A percentile compares a stretch with the other conserved stretches of the same genome.
Conservation (phyloP, 2,113 vertebrate species). For the Pangasianodon gigas region DNA sequence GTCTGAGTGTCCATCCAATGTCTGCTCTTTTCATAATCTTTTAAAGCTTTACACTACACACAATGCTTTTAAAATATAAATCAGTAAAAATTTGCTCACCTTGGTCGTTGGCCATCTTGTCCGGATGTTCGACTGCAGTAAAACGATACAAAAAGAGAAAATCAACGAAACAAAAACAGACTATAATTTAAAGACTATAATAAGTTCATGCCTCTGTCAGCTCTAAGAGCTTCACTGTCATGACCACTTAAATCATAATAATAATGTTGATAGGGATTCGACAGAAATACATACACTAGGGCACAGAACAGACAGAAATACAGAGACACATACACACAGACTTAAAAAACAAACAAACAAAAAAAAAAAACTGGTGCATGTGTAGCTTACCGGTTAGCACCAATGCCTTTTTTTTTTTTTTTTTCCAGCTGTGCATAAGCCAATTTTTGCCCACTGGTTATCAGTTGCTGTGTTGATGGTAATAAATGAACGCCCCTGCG, state of each 20-base stretch:
- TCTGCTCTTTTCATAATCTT: neutral
- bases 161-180: slow-evolving; percentile 5
- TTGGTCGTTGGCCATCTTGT: slow-evolving; percentile 98
- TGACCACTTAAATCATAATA: neutral
- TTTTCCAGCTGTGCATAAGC: too few species aligned
- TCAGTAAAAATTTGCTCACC: slow-evolving; percentile 67
- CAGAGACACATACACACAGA: neutral
- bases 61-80: neutral
- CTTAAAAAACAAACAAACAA: neutral
- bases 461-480: too few species aligned
- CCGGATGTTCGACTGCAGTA: slow-evolving; percentile 87
- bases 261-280: neutral
- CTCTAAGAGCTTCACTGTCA: neutral
- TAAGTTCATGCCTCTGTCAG: neutral
- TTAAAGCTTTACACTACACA: neutral
- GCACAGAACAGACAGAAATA: neutral
- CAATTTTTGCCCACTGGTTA: too few species aligned
- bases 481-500: too few species aligned
- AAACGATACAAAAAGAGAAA: slow-evolving; percentile 57
- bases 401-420: neutral
- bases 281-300: neutral
- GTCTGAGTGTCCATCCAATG: neutral
- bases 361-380: neutral
- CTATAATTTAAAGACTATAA: neutral
- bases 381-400: neutral